phyloP scores from a whole-genome alignment of 2,888 invertebrate species.

The Lapara coniferarum region DNA sequence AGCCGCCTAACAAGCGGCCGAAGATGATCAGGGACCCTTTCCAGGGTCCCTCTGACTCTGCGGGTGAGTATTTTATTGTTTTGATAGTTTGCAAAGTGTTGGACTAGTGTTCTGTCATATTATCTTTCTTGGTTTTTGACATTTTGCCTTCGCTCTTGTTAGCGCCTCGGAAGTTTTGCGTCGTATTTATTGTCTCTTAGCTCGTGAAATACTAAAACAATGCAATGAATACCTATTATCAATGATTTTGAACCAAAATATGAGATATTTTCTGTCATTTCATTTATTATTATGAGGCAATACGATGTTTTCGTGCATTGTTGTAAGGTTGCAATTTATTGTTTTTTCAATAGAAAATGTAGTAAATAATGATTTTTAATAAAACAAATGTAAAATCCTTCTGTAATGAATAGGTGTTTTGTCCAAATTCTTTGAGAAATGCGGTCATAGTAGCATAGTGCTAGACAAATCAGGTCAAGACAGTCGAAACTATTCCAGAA shows the following conservation, averaged over 20 bases:
- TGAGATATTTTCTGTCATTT: slow-evolving; percentile 38
- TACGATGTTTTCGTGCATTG: slow-evolving; percentile 27
- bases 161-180: slow-evolving; percentile 80
- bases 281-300: slow-evolving; percentile 40
- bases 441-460: neutral
- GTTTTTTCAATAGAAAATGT: neutral
- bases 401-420: too few species aligned
- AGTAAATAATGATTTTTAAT: neutral
- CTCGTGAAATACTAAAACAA: slow-evolving; percentile 41
- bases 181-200: slow-evolving; percentile 71
- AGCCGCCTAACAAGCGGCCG: slow-evolving; percentile 98
- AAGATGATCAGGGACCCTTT: slow-evolving; percentile 94
- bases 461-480: slow-evolving; percentile 8
- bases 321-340: slow-evolving; percentile 15
- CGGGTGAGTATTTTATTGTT: slow-evolving; percentile 86
- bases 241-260: slow-evolving; percentile 29
- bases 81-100: slow-evolving; percentile 68
- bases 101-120: slow-evolving; percentile 73
- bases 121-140: slow-evolving; percentile 76
- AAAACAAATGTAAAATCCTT: too few species aligned
- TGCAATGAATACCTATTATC: slow-evolving; percentile 30
- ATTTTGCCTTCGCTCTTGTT: slow-evolving; percentile 76
- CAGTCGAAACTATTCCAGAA: neutral
- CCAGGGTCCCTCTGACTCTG: slow-evolving; percentile 91
- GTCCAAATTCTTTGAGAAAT: neutral